Evolutionary conservation across 2,113 vertebrate species (phyloP), one percentile per base, ranked within the genome.

Genomic region (Burhinus oedicnemus): DNA sequence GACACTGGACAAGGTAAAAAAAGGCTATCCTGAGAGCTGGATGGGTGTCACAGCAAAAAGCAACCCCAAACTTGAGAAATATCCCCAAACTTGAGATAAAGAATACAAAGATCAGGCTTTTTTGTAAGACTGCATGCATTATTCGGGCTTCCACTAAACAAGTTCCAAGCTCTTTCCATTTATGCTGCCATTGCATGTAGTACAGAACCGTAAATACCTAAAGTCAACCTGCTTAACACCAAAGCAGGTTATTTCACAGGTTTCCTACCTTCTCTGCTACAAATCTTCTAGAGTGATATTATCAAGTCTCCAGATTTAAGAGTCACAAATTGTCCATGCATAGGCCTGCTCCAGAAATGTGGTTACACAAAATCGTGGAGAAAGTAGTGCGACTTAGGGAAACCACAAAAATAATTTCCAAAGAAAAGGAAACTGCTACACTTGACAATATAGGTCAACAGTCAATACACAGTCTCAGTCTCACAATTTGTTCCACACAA

Each of bases 381-480:
- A 84, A 94, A 82, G 26, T 22, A 66, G 49, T 7, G 25, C 42
- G 74, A 26, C 29, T 80, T 69, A 44, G 23, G 52, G 27, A 93
- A 94, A 72, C 16, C 42, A 75, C 44, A 66, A 11, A 86, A 83
- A 58, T 42, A 44, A 65, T 71, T 87, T 84, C 87, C 49, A 87
- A 74, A 93, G 61, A 20, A 87, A 83, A 94, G 77, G 75, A 97
- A 96, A 61, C 40, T 84, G 79, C 61, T 87, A 57, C 16, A 42
- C 25, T 70, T 49, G 19, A 80, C 12, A 47, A 80, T 36, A 26
- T 5, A 95, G 89, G 78, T 90, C 69, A 95, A 93, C 62, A 90
- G 74, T 86, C 74, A 88, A 76, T 16, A 69, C 20, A 70, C 45
- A 86, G 79, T 49, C 72, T 78, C 60, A 83, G 0, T 11, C 61